Evolutionary conservation across 64 coral and sea anemone genomes (phyloP), one percentile per base, ranked within the genome.

Genomic region (Cladopsammia gracilis): DNA sequence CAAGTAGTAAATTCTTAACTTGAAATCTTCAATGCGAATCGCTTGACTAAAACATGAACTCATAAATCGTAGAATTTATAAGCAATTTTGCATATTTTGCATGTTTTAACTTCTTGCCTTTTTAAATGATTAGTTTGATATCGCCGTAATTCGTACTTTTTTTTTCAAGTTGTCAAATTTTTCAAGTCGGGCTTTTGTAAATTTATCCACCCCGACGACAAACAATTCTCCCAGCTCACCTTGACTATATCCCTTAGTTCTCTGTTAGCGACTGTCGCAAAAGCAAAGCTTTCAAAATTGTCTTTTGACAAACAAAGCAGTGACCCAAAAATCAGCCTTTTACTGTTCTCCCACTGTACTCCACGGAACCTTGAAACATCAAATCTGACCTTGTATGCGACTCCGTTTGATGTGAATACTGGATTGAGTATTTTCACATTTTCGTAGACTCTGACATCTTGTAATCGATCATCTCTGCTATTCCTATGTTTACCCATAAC

Each of bases 271-370:
- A 96, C 94, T 16, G 89, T 92, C 1, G 94, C 94, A 26, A 96
- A 76, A 0, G 75, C 11, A 71, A 88, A 75, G 14, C 64, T 91
- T n/a, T 95, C 64, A 70, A 95, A 95, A 0, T 91, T 77, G 53
- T 95, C 94, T 14, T 78, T 91, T 2, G 94, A 95, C 3, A 95
- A 69, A 42, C 94, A 95, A 1, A 95, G 81, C 6, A 95, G 73
- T 4, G 93, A 95, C 10, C 93, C 93, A 45, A 87, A 94, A 54
- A 94, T 94, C 11, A 94, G 86, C 79, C 93, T 59, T 60, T 95
- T 90, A 15, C 88, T 91, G 80, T 91, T 91, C 65, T 95, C 89
- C 94, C 94, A 95, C 13, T 64, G 60, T 0, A 91, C 49, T 20
- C 74, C 10, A 46, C 79, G 86, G 5, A 96, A 64, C 74, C 49